phyloP scores from a whole-genome alignment of 2,113 vertebrate species.

The Dipodomys stephensi region DNA sequence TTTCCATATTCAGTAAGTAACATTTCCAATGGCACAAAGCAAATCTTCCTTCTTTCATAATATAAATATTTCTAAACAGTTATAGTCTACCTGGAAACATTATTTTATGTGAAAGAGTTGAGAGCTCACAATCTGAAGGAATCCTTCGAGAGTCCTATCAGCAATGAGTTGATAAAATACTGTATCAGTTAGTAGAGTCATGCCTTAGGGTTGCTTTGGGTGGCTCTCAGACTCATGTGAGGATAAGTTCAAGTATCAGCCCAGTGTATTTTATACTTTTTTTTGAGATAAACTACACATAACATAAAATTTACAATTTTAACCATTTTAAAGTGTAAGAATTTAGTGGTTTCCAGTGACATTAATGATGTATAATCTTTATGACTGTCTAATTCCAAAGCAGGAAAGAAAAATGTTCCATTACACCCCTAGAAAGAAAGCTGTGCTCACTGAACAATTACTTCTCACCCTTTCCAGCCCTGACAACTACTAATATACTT shows the following conservation, averaged over 20 bases:
- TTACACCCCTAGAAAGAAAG: neutral
- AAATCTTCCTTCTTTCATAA: neutral
- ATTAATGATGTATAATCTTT: neutral
- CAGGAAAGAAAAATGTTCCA: neutral
- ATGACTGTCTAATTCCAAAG: neutral
- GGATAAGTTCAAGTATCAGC: neutral
- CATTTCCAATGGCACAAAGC: neutral
- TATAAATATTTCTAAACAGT: constrained; percentile 16
- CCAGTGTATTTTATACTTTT: neutral
- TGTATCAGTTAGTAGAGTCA: neutral
- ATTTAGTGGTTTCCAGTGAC: neutral
- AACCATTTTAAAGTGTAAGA: neutral
- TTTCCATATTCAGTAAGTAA: neutral
- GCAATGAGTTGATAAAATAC: constrained; percentile 21
- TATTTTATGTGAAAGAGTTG: constrained; percentile 1
- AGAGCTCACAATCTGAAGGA: constrained; percentile 22
- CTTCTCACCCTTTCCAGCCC: neutral
- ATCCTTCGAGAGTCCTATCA: neutral
- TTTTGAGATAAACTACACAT: neutral
- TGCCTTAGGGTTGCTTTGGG: neutral
- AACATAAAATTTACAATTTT: constrained; percentile 20
- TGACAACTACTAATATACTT: neutral
- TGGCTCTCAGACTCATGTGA: neutral
- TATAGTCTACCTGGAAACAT: neutral
- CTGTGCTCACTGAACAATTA: neutral